Percentiles rank a stretch among this genome's conserved stretches.
Evolutionary conservation across 2,797 vertebrate species (phyloP).

Genomic region (Ispidina picta): DNA sequence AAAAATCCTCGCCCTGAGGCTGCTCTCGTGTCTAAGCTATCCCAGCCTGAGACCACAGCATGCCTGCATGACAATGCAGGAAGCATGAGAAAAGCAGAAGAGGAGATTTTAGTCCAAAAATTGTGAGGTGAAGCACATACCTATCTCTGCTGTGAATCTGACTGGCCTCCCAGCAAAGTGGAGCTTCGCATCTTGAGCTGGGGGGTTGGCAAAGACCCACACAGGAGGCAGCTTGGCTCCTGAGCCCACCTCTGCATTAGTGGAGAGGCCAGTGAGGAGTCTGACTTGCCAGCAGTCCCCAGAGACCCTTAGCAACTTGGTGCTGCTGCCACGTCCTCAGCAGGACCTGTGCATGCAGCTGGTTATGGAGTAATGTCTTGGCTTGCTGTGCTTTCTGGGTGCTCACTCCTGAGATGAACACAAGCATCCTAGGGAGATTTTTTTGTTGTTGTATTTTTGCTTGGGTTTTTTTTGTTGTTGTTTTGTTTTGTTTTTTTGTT

Average conservation of each 20-base stretch:
- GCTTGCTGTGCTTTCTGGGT: not conserved
- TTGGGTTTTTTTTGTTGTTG: rapidly evolving
- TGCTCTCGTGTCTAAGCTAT: not conserved
- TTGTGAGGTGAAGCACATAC: rapidly evolving
- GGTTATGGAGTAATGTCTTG: not conserved
- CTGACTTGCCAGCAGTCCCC: not conserved
- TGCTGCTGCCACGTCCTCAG: not conserved
- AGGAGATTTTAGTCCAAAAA: not conserved
- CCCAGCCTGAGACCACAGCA: rapidly evolving
- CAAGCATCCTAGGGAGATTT: not conserved
- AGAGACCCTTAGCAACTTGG: not conserved
- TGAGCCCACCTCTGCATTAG: rapidly evolving
- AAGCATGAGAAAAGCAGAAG: not conserved
- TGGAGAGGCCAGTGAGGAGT: not conserved
- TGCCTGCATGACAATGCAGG: not conserved
- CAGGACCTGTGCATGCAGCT: rapidly evolving
- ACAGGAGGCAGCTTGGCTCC: not conserved
- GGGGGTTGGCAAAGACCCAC: not conserved
- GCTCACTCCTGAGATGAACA: not conserved
- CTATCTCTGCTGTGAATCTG: not conserved
- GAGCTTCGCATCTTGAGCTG: rapidly evolving
- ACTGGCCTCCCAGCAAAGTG: not conserved
- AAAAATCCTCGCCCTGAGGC: not conserved
- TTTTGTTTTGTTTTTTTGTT: no score
- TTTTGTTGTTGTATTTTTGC: rapidly evolving